These are phyloP conservation scores for Notolabrus celidotus DNA, from an alignment of 2,797 vertebrate species.

Conservation along the genomic window DNA sequence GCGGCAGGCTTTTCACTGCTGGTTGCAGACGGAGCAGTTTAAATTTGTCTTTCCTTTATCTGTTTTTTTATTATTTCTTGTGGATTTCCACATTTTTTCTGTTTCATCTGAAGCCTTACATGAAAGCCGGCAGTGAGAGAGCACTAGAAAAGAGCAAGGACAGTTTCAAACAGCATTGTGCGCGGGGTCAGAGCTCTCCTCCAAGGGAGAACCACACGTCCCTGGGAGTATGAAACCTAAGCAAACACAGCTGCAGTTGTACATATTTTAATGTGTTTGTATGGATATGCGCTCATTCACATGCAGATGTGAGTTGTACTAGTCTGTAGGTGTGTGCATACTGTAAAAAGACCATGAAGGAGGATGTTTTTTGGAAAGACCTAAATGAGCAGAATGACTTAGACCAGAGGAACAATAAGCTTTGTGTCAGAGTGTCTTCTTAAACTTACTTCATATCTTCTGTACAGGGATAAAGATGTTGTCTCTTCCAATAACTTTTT, in stretches of 20 bases:
- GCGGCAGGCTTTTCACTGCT: slow-evolving; percentile 21
- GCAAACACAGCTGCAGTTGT: slow-evolving; percentile 74
- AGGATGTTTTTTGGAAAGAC: slow-evolving; percentile 37
- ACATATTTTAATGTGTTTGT: slow-evolving; percentile 21
- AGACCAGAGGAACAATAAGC: slow-evolving; percentile 26
- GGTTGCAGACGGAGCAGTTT: slow-evolving; percentile 39
- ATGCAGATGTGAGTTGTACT: slow-evolving; percentile 1
- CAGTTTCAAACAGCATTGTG: slow-evolving; percentile 68
- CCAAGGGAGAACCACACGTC: slow-evolving; percentile 60
- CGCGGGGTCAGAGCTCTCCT: slow-evolving; percentile 76
- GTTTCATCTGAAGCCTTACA: slow-evolving; percentile 67
- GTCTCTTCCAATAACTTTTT: slow-evolving; percentile 17
- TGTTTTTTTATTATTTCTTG: slow-evolving; percentile 11
- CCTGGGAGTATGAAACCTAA: slow-evolving; percentile 62
- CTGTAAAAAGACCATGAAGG: slow-evolving; percentile 20
- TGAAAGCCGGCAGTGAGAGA: slow-evolving; percentile 40
- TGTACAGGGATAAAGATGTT: slow-evolving; percentile 8
- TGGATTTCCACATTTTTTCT: slow-evolving; percentile 50
- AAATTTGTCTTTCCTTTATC: slow-evolving; percentile 43
- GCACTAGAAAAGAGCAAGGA: slow-evolving; percentile 58
- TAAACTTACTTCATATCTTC: slow-evolving; percentile 15
- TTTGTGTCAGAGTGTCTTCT: slow-evolving; percentile 31
- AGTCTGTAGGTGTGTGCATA: slow-evolving; percentile 14
- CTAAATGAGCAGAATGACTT: slow-evolving; percentile 42
- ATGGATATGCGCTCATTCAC: neutral